Percentiles rank a stretch among this genome's conserved stretches.
Evolutionary conservation across 2,888 invertebrate genomes (phyloP).

Genomic region (Drosophila niveifrons): DNA sequence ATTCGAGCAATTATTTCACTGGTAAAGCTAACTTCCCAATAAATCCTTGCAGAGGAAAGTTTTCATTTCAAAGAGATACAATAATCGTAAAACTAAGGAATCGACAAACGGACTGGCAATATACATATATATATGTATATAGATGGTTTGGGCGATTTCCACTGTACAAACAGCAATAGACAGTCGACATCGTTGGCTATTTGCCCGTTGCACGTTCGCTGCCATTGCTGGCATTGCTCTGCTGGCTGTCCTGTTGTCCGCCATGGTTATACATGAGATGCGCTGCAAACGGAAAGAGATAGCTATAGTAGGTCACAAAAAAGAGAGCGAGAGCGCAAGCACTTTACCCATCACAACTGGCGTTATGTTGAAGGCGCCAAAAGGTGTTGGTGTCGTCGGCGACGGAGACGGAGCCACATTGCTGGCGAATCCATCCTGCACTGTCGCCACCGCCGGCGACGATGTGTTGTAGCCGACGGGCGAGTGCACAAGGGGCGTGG

Average conservation of each 20-base stretch:
- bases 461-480: conserved; percentile 40
- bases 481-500: conserved; percentile 33
- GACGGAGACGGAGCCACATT: conserved; percentile 31
- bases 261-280: conserved; percentile 70
- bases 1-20: conserved; percentile 1
- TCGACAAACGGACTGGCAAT: too few relatives aligned
- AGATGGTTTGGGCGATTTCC: too few relatives aligned
- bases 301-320: not conserved
- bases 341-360: conserved; percentile 65
- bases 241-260: conserved; percentile 59
- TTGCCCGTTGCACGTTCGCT: conserved; percentile 52
- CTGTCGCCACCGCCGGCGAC: conserved; percentile 34
- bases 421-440: conserved; percentile 41
- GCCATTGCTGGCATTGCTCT: conserved; percentile 59
- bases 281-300: conserved; percentile 39
- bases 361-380: conserved; percentile 60
- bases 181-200: conserved; percentile 46
- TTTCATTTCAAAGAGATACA: too few relatives aligned
- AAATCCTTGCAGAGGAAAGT: too few relatives aligned
- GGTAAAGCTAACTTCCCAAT: not conserved
- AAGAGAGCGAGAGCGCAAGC: not conserved
- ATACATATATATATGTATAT: too few relatives aligned
- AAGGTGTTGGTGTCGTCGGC: conserved; percentile 40
- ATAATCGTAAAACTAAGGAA: too few relatives aligned
- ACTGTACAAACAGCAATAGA: too few relatives aligned